phyloP scores from a whole-genome alignment of 2,113 vertebrate species.

The Todiramphus chloris region DNA sequence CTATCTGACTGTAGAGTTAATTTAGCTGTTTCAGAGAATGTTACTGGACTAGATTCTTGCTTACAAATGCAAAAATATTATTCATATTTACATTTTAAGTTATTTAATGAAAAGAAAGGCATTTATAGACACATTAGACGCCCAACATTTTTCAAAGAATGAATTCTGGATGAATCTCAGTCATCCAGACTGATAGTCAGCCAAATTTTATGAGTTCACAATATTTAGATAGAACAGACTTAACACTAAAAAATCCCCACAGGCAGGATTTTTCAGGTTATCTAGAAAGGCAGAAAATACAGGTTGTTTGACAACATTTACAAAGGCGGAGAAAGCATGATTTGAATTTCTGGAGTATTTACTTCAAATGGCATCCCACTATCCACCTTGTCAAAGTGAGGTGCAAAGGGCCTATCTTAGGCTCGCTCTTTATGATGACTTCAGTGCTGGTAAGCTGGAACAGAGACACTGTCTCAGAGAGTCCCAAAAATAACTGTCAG shows the following conservation, averaged over 20 bases:
- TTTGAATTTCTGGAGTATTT: neutral
- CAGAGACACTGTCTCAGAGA: neutral
- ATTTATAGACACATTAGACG: neutral
- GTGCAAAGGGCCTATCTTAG: neutral
- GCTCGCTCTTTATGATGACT: neutral
- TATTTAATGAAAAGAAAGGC: neutral
- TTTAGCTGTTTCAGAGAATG: neutral
- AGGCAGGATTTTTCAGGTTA: neutral
- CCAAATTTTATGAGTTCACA: neutral
- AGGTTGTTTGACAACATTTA: neutral
- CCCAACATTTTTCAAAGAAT: neutral
- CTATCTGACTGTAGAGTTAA: neutral
- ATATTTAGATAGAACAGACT: neutral
- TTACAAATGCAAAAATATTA: neutral
- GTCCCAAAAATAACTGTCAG: fast-evolving
- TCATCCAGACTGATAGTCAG: neutral
- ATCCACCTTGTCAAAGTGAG: neutral
- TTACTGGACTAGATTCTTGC: neutral
- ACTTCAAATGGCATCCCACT: neutral
- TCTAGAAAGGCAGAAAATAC: neutral
- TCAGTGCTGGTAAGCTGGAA: neutral
- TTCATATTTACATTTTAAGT: neutral
- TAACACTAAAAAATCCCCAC: neutral
- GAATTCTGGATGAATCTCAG: neutral
- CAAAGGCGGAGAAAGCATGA: neutral